Base-by-base conservation (phyloP, 2,797 vertebrate species). In the Sciurus vulgaris region DNA sequence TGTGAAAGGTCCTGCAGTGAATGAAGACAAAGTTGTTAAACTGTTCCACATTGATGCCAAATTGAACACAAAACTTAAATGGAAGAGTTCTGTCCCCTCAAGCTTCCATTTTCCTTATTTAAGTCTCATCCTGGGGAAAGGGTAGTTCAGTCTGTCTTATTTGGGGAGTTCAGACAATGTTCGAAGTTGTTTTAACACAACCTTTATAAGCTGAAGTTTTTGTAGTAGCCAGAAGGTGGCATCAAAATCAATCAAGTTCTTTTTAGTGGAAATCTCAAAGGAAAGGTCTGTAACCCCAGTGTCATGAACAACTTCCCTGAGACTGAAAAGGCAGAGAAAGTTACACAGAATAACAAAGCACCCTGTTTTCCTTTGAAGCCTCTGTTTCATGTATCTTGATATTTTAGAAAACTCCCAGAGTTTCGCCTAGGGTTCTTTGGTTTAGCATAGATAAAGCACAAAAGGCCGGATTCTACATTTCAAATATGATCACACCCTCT, bases 211-310 rank as follows among this genome's bases (percentile, higher is more conserved):
- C 73, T 97, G 93, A 92, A 92, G 84, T 96, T 96, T 96, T 90
- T 78, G 24, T 54, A 91, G 92, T 73, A 74, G 93, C 98, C 98
- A 98, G 97, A 96, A 98, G 98, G 94, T 98, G 98, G 98, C 97
- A 98, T 96, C 95, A 98, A 96, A 98, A 98, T 91, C 97, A 98
- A 88, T 78, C 56, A 35, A 95, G 96, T 97, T 76, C 3, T 81
- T 81, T 94, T 74, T 5, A 54, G 74, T 41, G 20, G 72, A 77
- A 94, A 93, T 81, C 20, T 15, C 51, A 61, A 94, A 92, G 79
- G 56, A 84, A 89, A 96, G 18, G 54, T 65, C 20, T 61, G 7
- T 12, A 84, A 83, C 8, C 6, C 30, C 61, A 47, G 51, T 26
- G 20, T 65, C 3, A 9, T 1, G 78, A 93, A 51, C 30, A 91